Conservation (phyloP, 2,888 invertebrate genomes). For the Encarsia formosa region DNA sequence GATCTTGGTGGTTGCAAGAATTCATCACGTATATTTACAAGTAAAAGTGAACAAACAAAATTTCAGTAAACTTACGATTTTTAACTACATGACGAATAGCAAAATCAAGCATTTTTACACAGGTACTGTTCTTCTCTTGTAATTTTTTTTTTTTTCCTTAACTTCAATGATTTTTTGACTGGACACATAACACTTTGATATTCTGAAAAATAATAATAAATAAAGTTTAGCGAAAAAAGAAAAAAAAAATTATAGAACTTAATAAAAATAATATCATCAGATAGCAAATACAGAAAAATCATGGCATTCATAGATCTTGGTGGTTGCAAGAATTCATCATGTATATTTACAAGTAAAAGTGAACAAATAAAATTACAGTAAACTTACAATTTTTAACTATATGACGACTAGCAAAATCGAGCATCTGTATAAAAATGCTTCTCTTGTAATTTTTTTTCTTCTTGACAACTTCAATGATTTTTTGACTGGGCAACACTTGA, state of each 20-base stretch:
- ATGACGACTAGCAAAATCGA: neutral
- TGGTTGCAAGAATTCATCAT: constrained; percentile 4
- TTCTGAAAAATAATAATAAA: too few species aligned
- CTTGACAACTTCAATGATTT: too few species aligned
- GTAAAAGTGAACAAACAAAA: neutral
- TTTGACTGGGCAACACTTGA: neutral
- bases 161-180: neutral
- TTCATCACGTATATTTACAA: neutral
- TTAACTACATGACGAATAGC: neutral
- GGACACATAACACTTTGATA: too few species aligned
- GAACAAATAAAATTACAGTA: neutral
- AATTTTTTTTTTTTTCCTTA: neutral
- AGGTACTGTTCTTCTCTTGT: neutral
- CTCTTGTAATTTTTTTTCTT: too few species aligned
- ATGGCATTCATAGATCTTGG: constrained; percentile 9
- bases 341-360: neutral
- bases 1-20: constrained; percentile 6
- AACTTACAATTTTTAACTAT: neutral
- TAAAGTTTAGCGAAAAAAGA: too few species aligned
- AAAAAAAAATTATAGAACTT: too few species aligned
- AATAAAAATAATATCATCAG: too few species aligned
- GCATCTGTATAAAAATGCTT: too few species aligned
- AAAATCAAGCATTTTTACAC: neutral
- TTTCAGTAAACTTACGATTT: neutral
- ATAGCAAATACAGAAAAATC: constrained; percentile 6